These are phyloP conservation scores for Cephus rjabovi DNA, from an alignment of 2,888 invertebrate genomes.

Conservation along the genomic window DNA sequence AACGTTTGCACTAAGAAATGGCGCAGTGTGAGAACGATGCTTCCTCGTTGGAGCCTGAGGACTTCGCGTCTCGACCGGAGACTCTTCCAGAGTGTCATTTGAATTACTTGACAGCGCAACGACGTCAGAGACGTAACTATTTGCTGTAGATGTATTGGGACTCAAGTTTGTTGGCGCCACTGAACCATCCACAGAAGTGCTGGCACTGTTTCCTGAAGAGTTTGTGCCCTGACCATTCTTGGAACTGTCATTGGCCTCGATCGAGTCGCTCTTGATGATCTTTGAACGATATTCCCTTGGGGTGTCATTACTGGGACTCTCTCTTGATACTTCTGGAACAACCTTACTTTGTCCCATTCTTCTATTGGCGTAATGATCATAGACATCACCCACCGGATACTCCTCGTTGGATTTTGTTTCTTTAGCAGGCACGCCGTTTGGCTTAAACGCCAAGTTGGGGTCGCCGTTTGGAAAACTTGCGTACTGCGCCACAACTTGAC, in stretches of 20 bases:
- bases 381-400: background rate
- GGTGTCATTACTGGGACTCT: background rate
- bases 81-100: slow-evolving; percentile 13
- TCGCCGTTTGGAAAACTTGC: slow-evolving; percentile 59
- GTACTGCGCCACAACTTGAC: slow-evolving; percentile 51
- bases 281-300: background rate
- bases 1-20: slow-evolving; percentile 31
- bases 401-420: background rate
- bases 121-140: background rate
- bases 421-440: background rate
- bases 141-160: background rate
- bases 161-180: background rate
- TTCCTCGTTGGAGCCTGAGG: slow-evolving; percentile 52
- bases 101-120: background rate
- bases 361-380: slow-evolving; percentile 9
- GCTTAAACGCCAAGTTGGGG: slow-evolving; percentile 40
- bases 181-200: slow-evolving; percentile 2
- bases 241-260: background rate
- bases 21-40: slow-evolving; percentile 49
- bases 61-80: slow-evolving; percentile 30
- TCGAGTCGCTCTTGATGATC: background rate
- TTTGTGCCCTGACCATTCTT: background rate
- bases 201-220: background rate
- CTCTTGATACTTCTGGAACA: background rate
- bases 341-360: background rate